Percentiles rank a stretch among this genome's conserved stretches.
phyloP scores from a whole-genome alignment of 2,888 invertebrate genomes.

The Scaptomyza caliginosa region DNA sequence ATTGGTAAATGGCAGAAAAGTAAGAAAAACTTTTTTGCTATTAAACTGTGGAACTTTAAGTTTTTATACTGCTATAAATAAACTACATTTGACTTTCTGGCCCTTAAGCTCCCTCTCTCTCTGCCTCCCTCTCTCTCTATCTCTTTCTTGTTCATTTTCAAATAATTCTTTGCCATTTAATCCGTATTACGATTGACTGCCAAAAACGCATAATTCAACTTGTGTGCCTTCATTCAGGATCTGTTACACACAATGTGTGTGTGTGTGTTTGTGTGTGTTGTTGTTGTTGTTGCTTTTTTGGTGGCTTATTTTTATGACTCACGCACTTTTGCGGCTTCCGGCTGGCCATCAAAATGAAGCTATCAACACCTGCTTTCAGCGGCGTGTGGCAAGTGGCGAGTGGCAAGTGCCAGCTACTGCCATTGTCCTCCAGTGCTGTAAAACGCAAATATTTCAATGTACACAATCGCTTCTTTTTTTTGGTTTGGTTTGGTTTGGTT shows the following conservation, averaged over 20 bases:
- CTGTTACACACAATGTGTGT: neutral
- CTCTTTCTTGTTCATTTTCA: neutral
- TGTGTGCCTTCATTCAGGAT: conserved; percentile 12
- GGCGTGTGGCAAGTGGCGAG: neutral
- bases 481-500: neutral
- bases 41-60: too few relatives aligned
- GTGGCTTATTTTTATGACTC: conserved; percentile 75
- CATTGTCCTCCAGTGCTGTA: conserved; percentile 39
- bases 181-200: conserved; percentile 63
- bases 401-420: conserved; percentile 10
- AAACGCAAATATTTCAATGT: conserved; percentile 34
- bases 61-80: conserved; percentile 4
- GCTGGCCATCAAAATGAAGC: conserved; percentile 76
- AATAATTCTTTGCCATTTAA: conserved; percentile 19
- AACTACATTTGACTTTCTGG: conserved; percentile 25
- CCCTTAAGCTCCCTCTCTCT: neutral
- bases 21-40: too few relatives aligned
- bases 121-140: neutral
- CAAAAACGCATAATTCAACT: conserved; percentile 75
- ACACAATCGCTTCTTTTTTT: conserved; percentile 7
- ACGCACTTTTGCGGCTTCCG: conserved; percentile 79
- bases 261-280: conserved; percentile 10
- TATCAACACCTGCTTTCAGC: conserved; percentile 72
- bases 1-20: too few relatives aligned
- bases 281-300: conserved; percentile 29